Conservation (phyloP, 1,140 invertebrate genomes). For the Caenorhabditis tropicalis region DNA sequence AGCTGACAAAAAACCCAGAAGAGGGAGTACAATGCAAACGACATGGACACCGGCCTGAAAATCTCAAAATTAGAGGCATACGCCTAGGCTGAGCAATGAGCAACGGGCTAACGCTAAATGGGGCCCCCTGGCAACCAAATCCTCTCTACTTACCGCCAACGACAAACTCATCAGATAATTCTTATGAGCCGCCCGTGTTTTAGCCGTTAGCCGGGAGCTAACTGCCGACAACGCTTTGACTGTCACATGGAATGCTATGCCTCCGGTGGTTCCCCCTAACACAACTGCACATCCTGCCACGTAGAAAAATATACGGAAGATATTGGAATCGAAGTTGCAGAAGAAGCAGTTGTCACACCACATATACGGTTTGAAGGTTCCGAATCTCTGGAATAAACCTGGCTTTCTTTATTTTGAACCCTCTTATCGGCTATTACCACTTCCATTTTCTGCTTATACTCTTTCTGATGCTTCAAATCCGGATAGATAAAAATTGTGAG, state of each 20-base stretch:
- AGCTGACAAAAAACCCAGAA: background rate
- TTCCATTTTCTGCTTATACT: slow-evolving; percentile 12
- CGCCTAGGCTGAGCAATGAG: too few species aligned
- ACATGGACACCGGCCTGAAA: background rate
- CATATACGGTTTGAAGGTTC: background rate
- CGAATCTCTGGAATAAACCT: background rate
- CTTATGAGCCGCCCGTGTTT: background rate
- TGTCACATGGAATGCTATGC: background rate
- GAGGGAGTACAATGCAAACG: background rate
- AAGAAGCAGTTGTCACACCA: background rate
- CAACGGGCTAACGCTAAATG: too few species aligned
- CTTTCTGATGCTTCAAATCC: background rate
- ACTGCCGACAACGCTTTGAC: background rate
- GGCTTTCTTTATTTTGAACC: background rate
- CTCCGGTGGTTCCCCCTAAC: background rate
- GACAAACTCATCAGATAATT: background rate
- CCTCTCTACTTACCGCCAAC: background rate
- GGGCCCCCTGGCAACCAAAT: too few species aligned
- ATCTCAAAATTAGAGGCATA: background rate
- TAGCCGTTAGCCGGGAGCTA: background rate
- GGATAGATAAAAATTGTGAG: slow-evolving; percentile 1
- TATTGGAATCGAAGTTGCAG: background rate
- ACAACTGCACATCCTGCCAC: background rate
- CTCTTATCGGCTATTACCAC: background rate
- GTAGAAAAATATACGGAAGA: background rate